These are phyloP conservation scores for Papilio dardanus DNA, from an alignment of 1,140 invertebrate genomes.

Conservation along the genomic window DNA sequence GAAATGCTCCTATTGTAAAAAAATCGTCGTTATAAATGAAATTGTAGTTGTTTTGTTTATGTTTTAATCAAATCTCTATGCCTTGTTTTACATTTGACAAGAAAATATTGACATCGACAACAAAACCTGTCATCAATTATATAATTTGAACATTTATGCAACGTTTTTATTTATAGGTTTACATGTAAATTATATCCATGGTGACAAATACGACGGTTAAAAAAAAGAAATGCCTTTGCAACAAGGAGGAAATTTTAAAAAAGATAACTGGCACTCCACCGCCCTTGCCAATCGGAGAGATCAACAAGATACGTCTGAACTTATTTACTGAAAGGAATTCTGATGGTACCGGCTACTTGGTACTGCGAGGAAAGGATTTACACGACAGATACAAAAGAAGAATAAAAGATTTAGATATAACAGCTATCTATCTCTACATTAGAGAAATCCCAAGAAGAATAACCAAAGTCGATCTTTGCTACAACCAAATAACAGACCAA, in stretches of 20 bases:
- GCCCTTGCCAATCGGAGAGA: conserved; percentile 51
- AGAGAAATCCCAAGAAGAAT: conserved; percentile 71
- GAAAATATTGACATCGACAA: neutral
- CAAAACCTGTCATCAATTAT: conserved; percentile 5
- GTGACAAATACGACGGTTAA: conserved; percentile 32
- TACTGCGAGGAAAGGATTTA: conserved; percentile 65
- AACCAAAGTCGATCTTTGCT: conserved; percentile 79
- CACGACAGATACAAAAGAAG: conserved; percentile 62
- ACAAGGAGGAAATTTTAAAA: conserved; percentile 51
- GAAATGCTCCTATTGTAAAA: neutral
- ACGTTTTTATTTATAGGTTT: conserved; percentile 18
- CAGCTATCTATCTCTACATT: conserved; percentile 77
- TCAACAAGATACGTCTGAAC: conserved; percentile 65
- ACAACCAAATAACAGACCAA: conserved; percentile 81
- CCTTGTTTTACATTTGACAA: neutral
- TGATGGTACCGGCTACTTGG: conserved; percentile 61
- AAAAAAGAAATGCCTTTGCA: conserved; percentile 63
- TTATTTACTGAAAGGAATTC: conserved; percentile 72
- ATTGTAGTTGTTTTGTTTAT: neutral
- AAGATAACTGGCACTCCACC: conserved; percentile 57
- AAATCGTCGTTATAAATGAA: neutral
- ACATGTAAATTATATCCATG: conserved; percentile 1
- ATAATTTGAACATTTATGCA: neutral
- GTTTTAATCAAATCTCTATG: neutral
- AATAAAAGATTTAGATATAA: conserved; percentile 78